These are phyloP conservation scores for Corythornis vintsioides DNA, from an alignment of 2,113 vertebrate species.

Conservation along the genomic window DNA sequence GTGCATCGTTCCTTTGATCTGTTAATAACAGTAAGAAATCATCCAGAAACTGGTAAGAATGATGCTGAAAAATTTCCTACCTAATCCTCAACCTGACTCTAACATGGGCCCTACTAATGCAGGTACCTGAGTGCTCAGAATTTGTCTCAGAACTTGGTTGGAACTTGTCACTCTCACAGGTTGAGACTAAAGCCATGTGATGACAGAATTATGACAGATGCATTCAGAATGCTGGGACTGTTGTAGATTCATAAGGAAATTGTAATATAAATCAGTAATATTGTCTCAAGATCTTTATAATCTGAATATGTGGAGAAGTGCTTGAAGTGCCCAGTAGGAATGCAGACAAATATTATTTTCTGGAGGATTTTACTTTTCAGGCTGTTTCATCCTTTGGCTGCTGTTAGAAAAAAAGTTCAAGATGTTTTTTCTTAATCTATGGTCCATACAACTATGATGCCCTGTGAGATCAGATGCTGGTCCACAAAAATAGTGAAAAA, in stretches of 20 bases:
- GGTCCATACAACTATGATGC: rapidly evolving
- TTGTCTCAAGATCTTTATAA: not conserved
- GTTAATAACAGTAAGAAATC: not conserved
- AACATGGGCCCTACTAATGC: not conserved
- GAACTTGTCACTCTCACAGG: not conserved
- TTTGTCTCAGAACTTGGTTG: not conserved
- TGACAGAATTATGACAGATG: not conserved
- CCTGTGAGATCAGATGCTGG: not conserved
- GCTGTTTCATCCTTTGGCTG: not conserved
- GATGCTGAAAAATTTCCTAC: not conserved
- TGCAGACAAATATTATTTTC: not conserved
- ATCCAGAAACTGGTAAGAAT: not conserved
- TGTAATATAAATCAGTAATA: not conserved
- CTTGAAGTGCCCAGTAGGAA: not conserved
- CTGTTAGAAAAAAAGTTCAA: not conserved
- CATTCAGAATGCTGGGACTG: not conserved
- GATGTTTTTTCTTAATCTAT: not conserved
- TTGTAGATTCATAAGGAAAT: not conserved
- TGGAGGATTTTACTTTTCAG: not conserved
- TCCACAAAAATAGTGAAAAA: not conserved
- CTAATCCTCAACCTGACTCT: not conserved
- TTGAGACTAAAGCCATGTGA: not conserved
- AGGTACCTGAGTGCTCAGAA: not conserved
- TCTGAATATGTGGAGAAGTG: not conserved
- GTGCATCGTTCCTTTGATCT: not conserved